These are phyloP conservation scores for Himalopsyche tibetana DNA, from an alignment of 2,888 invertebrate species.

Conservation along the genomic window DNA sequence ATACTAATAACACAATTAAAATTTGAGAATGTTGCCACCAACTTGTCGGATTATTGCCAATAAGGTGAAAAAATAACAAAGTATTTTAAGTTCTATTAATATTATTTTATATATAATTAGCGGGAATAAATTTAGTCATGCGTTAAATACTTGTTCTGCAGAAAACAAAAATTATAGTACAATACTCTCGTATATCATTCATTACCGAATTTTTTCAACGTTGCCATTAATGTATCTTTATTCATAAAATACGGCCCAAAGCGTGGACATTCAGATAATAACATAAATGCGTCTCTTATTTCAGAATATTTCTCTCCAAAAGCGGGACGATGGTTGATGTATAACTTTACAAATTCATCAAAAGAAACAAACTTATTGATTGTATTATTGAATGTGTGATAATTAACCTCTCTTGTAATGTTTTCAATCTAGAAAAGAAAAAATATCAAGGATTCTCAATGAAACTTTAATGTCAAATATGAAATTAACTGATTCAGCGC, in stretches of 20 bases:
- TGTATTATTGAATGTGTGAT: constrained; percentile 74
- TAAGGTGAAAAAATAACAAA: no score
- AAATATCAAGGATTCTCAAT: background rate
- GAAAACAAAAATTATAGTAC: background rate
- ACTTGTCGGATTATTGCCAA: no score
- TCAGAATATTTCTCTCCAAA: constrained; percentile 74
- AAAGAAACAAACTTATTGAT: constrained; percentile 79
- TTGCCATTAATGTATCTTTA: constrained; percentile 72
- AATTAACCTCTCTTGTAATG: constrained; percentile 78
- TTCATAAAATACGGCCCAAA: constrained; percentile 68
- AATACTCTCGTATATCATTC: background rate
- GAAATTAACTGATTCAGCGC: no score
- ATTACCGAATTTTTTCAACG: constrained; percentile 70
- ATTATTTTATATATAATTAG: no score
- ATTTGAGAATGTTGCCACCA: no score
- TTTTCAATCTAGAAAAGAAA: constrained; percentile 76
- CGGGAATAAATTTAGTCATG: no score
- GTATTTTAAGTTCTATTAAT: no score
- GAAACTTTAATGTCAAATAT: no score
- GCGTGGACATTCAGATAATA: constrained; percentile 70
- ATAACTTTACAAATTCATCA: constrained; percentile 81
- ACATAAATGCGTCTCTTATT: constrained; percentile 74
- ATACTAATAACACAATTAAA: no score
- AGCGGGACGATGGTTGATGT: constrained; percentile 81
- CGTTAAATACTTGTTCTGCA: no score